Evolutionary conservation across 2,113 vertebrate genomes (phyloP).

Genomic region (Pogona vitticeps): DNA sequence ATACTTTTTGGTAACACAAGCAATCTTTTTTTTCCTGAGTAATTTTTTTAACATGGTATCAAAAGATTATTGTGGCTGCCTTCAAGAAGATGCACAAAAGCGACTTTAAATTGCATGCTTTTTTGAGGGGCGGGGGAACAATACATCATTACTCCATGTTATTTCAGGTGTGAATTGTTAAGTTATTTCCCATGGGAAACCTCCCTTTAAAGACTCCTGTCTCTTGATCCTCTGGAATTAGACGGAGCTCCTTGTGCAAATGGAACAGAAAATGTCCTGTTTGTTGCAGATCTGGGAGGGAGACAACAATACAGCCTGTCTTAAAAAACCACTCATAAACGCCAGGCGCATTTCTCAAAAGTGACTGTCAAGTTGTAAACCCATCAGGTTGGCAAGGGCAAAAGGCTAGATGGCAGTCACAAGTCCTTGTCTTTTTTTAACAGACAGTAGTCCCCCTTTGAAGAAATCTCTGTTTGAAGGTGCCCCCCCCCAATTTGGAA

Average conservation of each 20-base stretch:
- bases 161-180: neutral
- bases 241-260: neutral
- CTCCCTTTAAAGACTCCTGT: fast-evolving
- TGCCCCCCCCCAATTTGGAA: too few species aligned
- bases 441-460: too few species aligned
- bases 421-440: too few species aligned
- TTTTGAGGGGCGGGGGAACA: neutral
- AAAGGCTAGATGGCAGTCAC: too few species aligned
- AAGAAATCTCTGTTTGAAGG: too few species aligned
- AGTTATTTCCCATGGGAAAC: fast-evolving
- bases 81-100: fast-evolving
- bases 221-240: neutral
- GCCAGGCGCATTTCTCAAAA: neutral
- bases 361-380: neutral
- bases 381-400: neutral
- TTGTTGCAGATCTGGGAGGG: neutral
- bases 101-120: neutral
- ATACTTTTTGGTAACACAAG: fast-evolving
- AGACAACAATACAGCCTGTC: fast-evolving
- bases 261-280: neutral
- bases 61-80: neutral
- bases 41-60: neutral
- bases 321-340: neutral
- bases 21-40: fast-evolving
- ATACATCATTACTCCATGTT: fast-evolving